Conservation (phyloP, 2,797 vertebrate genomes). For the Erpetoichthys calabaricus region DNA sequence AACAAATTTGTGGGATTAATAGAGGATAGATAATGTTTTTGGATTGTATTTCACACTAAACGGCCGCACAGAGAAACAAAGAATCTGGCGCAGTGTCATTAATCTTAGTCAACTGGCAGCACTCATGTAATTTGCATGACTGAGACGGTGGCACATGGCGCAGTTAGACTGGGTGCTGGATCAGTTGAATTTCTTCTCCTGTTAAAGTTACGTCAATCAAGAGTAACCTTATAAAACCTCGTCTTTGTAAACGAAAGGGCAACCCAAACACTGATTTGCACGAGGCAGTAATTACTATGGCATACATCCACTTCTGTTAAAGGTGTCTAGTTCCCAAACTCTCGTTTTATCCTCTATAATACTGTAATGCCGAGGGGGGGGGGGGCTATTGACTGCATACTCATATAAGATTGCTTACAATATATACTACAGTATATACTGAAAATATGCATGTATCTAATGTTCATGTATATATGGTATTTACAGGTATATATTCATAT, state of each 20-base stretch:
- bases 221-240: slow-evolving; percentile 44
- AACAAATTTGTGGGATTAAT: slow-evolving; percentile 95
- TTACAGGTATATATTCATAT: too few relatives aligned
- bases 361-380: too few relatives aligned
- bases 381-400: too few relatives aligned
- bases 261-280: slow-evolving; percentile 31
- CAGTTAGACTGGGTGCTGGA: slow-evolving; percentile 67
- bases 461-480: too few relatives aligned
- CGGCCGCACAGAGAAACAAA: slow-evolving; percentile 91
- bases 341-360: too few relatives aligned
- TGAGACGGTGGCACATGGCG: slow-evolving; percentile 87
- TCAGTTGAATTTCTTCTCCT: slow-evolving; percentile 58
- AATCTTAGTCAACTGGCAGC: slow-evolving; percentile 98
- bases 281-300: slow-evolving; percentile 35
- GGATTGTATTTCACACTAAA: slow-evolving; percentile 98
- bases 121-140: slow-evolving; percentile 95
- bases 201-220: slow-evolving; percentile 56
- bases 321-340: neutral
- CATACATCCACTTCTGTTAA: slow-evolving; percentile 12
- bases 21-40: slow-evolving; percentile 98
- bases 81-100: slow-evolving; percentile 90
- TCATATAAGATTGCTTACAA: too few relatives aligned
- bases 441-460: too few relatives aligned
- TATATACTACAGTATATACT: too few relatives aligned
- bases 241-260: slow-evolving; percentile 28